Conservation (phyloP, 1,140 invertebrate genomes). For the Andricus grossulariae region DNA sequence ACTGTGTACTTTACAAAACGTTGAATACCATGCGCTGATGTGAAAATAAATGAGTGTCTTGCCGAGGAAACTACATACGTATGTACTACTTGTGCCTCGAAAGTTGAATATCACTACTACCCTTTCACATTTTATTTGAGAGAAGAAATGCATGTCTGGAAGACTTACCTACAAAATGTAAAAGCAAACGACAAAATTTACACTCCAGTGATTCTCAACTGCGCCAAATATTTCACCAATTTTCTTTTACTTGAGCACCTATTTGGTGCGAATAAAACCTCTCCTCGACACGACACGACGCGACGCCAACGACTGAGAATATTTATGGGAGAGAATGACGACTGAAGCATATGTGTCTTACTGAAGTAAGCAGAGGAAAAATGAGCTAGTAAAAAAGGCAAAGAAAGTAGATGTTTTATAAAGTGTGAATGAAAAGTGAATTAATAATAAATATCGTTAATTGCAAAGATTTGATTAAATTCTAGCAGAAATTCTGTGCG, state of each 20-base stretch:
- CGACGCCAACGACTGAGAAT: no score
- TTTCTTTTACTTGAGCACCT: slow-evolving; percentile 5
- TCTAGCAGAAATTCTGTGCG: no score
- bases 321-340: no score
- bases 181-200: slow-evolving; percentile 26
- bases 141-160: slow-evolving; percentile 37
- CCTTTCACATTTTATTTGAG: slow-evolving; percentile 33
- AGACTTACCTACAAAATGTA: slow-evolving; percentile 19
- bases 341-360: no score
- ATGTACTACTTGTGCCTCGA: slow-evolving; percentile 9
- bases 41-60: slow-evolving; percentile 26
- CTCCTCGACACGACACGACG: neutral
- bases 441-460: no score
- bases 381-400: no score
- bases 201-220: neutral
- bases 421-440: no score
- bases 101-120: slow-evolving; percentile 7
- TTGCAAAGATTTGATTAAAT: no score
- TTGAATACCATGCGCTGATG: slow-evolving; percentile 18
- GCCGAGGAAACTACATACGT: slow-evolving; percentile 9
- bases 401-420: no score
- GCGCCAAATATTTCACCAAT: slow-evolving; percentile 19
- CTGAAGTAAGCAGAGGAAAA: no score
- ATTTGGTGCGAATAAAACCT: slow-evolving; percentile 1
- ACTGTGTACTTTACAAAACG: slow-evolving; percentile 9